Percentiles rank a stretch among this genome's conserved stretches.
phyloP scores from a whole-genome alignment of 2,888 invertebrate species.

The Orthosia gothica region DNA sequence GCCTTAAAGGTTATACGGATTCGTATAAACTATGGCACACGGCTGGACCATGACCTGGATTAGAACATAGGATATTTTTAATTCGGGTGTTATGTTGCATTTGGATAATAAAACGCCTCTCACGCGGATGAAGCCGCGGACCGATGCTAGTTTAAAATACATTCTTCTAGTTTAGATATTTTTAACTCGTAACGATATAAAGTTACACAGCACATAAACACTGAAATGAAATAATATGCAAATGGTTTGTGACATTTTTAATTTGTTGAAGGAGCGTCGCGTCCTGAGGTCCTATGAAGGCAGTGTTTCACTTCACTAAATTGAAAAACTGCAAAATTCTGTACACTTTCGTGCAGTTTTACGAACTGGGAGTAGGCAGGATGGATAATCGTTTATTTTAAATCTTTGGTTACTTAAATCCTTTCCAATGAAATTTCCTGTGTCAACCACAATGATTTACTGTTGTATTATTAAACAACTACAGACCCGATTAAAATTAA shows the following conservation, averaged over 20 bases:
- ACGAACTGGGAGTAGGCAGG: neutral
- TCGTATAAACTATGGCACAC: neutral
- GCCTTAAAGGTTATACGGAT: too few relatives aligned
- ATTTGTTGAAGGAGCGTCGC: conserved; percentile 51
- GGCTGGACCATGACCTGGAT: neutral
- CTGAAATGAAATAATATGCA: conserved; percentile 43
- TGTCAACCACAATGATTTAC: neutral
- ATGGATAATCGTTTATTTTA: neutral
- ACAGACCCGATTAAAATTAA: neutral
- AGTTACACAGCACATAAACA: conserved; percentile 19
- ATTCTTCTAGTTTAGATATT: neutral
- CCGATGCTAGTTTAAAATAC: neutral
- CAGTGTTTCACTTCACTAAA: conserved; percentile 44
- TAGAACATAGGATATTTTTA: neutral
- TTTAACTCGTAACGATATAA: neutral
- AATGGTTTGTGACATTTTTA: conserved; percentile 59
- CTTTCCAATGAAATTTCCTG: neutral
- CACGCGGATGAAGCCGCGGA: too few relatives aligned
- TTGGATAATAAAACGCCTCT: too few relatives aligned
- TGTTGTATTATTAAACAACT: neutral
- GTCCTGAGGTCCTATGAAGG: conserved; percentile 15
- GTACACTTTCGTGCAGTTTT: conserved; percentile 7
- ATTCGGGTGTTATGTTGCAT: too few relatives aligned
- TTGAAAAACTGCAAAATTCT: conserved; percentile 40
- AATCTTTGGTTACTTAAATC: neutral